Evolutionary conservation across 1,140 invertebrate genomes (phyloP).

Genomic region (Octopus bimaculoides): DNA sequence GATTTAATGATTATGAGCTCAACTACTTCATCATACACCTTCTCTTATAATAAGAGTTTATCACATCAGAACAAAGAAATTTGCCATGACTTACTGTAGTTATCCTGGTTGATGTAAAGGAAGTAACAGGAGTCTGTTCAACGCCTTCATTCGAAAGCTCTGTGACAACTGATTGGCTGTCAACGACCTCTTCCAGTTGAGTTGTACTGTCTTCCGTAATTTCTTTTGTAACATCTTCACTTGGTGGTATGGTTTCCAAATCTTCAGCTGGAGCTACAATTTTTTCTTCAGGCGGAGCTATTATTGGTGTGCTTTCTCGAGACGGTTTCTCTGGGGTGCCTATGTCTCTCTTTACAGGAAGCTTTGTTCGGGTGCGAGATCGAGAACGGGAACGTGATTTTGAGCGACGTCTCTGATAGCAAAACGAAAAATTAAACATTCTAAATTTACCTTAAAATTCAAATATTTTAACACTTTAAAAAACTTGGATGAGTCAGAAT

Average conservation of each 20-base stretch:
- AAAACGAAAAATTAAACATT: not conserved
- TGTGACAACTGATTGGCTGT: not conserved
- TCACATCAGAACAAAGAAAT: too few relatives aligned
- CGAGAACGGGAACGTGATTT: not conserved
- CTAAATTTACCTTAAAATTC: too few relatives aligned
- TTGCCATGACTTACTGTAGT: not conserved
- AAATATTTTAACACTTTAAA: too few relatives aligned
- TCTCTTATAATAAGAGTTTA: too few relatives aligned
- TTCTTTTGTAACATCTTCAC: not conserved
- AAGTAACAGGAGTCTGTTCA: not conserved
- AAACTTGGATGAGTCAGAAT: too few relatives aligned
- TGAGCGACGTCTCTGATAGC: not conserved
- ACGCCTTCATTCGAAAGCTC: conserved; percentile 1
- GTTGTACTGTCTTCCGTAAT: not conserved
- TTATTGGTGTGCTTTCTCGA: not conserved
- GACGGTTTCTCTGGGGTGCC: not conserved
- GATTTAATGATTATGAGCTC: too few relatives aligned
- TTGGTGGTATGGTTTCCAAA: not conserved
- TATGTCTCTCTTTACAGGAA: not conserved
- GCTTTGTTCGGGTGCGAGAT: not conserved
- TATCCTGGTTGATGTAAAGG: not conserved
- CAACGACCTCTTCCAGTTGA: not conserved
- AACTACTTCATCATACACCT: too few relatives aligned
- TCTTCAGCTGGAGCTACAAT: not conserved
- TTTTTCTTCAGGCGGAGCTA: not conserved